These are phyloP conservation scores for Saccopteryx leptura DNA, from an alignment of 2,113 vertebrate species.

Conservation along the genomic window DNA sequence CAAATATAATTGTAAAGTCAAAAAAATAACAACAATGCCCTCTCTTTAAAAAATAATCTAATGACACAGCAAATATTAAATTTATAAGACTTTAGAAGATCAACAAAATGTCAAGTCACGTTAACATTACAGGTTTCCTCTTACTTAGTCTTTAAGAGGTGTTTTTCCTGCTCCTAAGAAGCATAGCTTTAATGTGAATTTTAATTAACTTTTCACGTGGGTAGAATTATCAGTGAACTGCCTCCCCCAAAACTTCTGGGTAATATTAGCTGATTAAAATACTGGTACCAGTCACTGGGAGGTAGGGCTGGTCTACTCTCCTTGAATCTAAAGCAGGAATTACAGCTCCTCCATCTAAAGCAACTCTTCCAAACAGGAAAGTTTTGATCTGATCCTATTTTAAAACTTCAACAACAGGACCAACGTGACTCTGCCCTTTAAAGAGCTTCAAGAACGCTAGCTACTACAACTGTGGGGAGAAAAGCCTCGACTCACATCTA, in stretches of 20 bases:
- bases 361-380: constrained; percentile 23
- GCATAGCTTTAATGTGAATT: background rate
- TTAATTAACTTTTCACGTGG: background rate
- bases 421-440: background rate
- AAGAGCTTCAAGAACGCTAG: constrained; percentile 8
- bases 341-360: background rate
- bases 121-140: background rate
- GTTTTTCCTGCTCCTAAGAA: background rate
- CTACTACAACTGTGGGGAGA: background rate
- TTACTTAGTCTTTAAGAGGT: background rate
- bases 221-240: background rate
- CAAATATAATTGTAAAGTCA: constrained; percentile 7
- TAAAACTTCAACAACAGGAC: constrained; percentile 48
- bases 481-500: background rate
- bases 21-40: background rate
- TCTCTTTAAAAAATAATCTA: background rate
- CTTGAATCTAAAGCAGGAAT: background rate
- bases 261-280: constrained; percentile 24
- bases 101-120: background rate
- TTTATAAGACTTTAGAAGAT: background rate
- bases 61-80: constrained; percentile 49
- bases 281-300: background rate
- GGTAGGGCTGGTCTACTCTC: background rate
- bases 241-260: background rate
- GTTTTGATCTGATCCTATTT: constrained; percentile 21